Conservation (phyloP, 1,140 invertebrate species). For the Lordiphosa stackelbergi region DNA sequence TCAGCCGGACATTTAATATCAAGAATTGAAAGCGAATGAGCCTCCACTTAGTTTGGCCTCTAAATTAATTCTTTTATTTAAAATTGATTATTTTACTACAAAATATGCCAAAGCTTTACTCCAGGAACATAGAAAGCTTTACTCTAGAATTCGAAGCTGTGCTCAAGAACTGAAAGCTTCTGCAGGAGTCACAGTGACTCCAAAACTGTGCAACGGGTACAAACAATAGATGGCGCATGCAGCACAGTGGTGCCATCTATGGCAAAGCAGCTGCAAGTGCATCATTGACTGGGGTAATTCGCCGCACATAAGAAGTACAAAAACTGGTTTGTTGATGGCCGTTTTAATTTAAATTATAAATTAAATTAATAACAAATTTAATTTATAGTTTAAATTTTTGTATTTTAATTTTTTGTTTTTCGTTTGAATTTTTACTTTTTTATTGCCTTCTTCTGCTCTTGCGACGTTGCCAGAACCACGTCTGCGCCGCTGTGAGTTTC, state of each 20-base stretch:
- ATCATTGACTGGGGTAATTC: background rate
- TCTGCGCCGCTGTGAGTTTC: constrained; percentile 54
- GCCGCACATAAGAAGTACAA: constrained; percentile 7
- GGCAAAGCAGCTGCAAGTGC: constrained; percentile 29
- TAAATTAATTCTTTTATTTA: too few relatives aligned
- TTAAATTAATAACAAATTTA: constrained; percentile 5
- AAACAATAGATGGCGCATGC: constrained; percentile 57
- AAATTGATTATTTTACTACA: too few relatives aligned
- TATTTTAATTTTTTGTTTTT: background rate
- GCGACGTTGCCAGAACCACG: constrained; percentile 35
- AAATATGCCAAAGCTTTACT: too few relatives aligned
- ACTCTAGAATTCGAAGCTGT: background rate
- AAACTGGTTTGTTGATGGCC: constrained; percentile 3
- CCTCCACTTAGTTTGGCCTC: too few relatives aligned
- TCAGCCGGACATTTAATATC: too few relatives aligned
- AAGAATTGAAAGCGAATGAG: too few relatives aligned
- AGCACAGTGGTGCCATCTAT: constrained; percentile 44
- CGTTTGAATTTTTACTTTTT: constrained; percentile 4
- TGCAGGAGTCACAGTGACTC: constrained; percentile 53
- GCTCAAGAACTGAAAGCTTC: constrained; percentile 21
- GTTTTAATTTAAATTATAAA: background rate
- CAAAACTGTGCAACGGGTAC: constrained; percentile 23
- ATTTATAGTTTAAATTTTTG: background rate
- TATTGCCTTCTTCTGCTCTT: background rate
- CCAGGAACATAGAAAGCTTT: too few relatives aligned